phyloP scores from a whole-genome alignment of 2,797 vertebrate genomes.

The Takifugu rubripes region DNA sequence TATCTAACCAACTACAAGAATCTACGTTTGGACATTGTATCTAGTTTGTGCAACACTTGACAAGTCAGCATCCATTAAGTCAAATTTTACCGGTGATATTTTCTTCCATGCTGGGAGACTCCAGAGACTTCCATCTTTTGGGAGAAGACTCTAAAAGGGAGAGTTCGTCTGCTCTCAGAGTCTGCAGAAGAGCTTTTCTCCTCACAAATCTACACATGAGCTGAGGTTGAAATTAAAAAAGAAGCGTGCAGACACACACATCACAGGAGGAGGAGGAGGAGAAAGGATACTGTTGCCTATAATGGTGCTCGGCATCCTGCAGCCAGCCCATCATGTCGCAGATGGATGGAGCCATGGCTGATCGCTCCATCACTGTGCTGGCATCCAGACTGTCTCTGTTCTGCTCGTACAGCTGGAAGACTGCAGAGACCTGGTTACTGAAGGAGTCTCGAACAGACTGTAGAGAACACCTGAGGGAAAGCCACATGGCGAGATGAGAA shows the following conservation, averaged over 20 bases:
- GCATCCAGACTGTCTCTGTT: slow-evolving; percentile 59
- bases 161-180: slow-evolving; percentile 69
- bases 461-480: slow-evolving; percentile 69
- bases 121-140: slow-evolving; percentile 75
- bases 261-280: background rate
- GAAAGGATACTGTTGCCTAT: slow-evolving; percentile 83
- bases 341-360: slow-evolving; percentile 72
- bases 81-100: slow-evolving; percentile 38
- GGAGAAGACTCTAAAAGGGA: slow-evolving; percentile 72
- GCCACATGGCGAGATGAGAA: background rate
- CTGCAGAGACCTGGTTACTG: slow-evolving; percentile 68
- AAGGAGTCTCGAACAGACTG: slow-evolving; percentile 74
- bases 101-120: slow-evolving; percentile 51
- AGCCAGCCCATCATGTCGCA: slow-evolving; percentile 89
- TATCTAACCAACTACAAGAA: too few relatives aligned
- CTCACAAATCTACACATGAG: slow-evolving; percentile 74
- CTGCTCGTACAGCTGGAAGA: slow-evolving; percentile 76
- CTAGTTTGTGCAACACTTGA: too few relatives aligned
- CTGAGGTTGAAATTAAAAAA: slow-evolving; percentile 45
- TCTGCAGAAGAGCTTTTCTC: slow-evolving; percentile 77
- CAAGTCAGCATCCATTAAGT: too few relatives aligned
- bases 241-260: background rate
- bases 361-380: slow-evolving; percentile 59
- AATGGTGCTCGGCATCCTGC: slow-evolving; percentile 84
- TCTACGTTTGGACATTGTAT: too few relatives aligned